Evolutionary conservation across 2,888 invertebrate species (phyloP).

Genomic region (Yponomeuta plumbellus): DNA sequence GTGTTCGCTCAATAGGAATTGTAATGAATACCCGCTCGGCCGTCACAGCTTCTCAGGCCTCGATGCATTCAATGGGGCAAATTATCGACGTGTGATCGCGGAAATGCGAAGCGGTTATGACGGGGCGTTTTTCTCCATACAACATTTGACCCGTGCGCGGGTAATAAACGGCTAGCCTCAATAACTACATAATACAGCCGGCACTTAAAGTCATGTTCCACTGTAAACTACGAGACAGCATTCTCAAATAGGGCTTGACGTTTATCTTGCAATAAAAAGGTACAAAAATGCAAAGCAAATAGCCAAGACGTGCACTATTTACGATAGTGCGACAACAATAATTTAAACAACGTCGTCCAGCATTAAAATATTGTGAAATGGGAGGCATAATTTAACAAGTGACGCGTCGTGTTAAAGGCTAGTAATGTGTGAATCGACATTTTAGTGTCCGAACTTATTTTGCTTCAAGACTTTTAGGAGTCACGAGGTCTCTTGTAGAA

Average conservation of each 20-base stretch:
- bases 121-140: constrained; percentile 40
- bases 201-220: background rate
- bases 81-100: constrained; percentile 38
- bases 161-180: constrained; percentile 24
- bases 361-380: constrained; percentile 42
- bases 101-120: constrained; percentile 43
- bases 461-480: constrained; percentile 21
- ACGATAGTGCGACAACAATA: constrained; percentile 28
- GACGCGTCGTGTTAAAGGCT: constrained; percentile 31
- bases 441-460: constrained; percentile 21
- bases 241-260: constrained; percentile 1
- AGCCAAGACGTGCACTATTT: constrained; percentile 10
- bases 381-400: constrained; percentile 30
- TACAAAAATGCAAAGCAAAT: constrained; percentile 13
- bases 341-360: constrained; percentile 34
- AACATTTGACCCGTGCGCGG: constrained; percentile 32
- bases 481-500: constrained; percentile 21
- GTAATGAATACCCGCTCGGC: constrained; percentile 43
- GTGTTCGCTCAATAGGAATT: constrained; percentile 50
- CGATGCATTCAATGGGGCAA: constrained; percentile 43
- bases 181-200: constrained; percentile 3
- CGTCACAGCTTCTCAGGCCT: constrained; percentile 22
- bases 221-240: constrained; percentile 1
- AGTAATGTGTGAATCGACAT: constrained; percentile 35
- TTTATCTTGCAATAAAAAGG: constrained; percentile 20